These are phyloP conservation scores for Psammodynastes pulverulentus DNA, from an alignment of 2,113 vertebrate genomes.

Conservation along the genomic window DNA sequence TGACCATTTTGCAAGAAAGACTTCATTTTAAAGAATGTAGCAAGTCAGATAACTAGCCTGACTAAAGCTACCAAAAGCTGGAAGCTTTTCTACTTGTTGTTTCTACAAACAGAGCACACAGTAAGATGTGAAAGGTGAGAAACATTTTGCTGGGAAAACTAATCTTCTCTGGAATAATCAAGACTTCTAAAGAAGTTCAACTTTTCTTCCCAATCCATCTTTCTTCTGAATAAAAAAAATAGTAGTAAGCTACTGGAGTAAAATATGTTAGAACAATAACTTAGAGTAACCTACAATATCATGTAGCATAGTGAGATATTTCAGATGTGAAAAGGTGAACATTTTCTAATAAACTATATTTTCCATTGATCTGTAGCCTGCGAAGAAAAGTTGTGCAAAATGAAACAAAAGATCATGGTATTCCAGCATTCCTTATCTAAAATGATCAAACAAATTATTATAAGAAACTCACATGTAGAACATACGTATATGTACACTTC, in stretches of 20 bases:
- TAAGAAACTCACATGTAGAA: neutral
- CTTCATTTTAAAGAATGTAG: constrained; percentile 47
- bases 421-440: neutral
- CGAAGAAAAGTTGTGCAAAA: neutral
- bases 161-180: neutral
- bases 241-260: neutral
- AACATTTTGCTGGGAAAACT: neutral
- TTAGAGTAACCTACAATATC: neutral
- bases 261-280: neutral
- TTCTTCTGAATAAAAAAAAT: neutral
- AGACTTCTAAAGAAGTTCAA: neutral
- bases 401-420: neutral
- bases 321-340: neutral
- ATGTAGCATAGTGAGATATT: neutral
- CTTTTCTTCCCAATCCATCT: too few species aligned
- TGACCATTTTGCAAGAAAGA: constrained; percentile 40
- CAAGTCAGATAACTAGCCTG: constrained; percentile 44
- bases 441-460: neutral
- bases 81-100: constrained; percentile 54
- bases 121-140: neutral
- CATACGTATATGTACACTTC: neutral
- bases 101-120: constrained; percentile 38
- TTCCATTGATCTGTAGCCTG: neutral
- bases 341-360: neutral
- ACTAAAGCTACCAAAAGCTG: constrained; percentile 50